Conservation (phyloP, 2,797 vertebrate species). For the Emydoidea blandingii region DNA sequence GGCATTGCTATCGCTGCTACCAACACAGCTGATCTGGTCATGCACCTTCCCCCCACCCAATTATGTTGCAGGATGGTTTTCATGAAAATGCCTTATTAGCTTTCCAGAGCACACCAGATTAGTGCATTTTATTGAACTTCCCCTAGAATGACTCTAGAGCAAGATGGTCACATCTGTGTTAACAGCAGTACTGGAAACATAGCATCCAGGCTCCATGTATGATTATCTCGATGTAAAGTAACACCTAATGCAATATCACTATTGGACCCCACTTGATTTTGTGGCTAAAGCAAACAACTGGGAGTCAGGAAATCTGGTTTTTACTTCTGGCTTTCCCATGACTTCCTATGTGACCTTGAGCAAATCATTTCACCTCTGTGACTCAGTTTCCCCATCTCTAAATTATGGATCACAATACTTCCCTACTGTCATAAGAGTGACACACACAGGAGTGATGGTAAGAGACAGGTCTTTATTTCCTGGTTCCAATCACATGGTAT, state of each 20-base stretch:
- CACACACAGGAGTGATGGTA: background rate
- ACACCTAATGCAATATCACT: background rate
- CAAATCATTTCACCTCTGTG: background rate
- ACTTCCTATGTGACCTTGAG: background rate
- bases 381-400: background rate
- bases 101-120: background rate
- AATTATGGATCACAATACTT: background rate
- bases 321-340: background rate
- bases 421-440: background rate
- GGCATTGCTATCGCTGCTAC: background rate
- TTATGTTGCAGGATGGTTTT: background rate
- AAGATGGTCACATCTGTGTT: background rate
- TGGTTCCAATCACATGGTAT: background rate
- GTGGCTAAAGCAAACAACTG: too few species aligned
- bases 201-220: conserved; percentile 28
- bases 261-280: too few species aligned
- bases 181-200: background rate
- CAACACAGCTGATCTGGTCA: background rate
- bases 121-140: background rate
- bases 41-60: background rate
- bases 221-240: background rate
- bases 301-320: background rate
- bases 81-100: background rate
- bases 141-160: background rate
- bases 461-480: background rate